Evolutionary conservation across 2,888 invertebrate species (phyloP).

Genomic region (Drosophila rellima): DNA sequence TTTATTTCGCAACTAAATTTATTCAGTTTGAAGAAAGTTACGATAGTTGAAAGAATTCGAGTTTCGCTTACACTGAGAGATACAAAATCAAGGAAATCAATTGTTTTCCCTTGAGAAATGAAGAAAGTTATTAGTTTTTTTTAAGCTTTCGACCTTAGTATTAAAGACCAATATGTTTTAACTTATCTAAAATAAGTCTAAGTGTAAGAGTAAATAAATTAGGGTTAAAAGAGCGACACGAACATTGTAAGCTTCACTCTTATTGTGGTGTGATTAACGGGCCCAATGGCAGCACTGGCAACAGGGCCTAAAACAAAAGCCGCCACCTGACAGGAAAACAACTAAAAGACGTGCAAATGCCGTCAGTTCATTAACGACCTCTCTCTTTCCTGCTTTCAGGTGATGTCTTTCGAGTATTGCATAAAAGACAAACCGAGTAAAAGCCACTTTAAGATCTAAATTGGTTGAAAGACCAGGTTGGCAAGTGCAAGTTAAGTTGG

Average conservation of each 20-base stretch:
- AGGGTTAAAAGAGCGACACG: constrained; percentile 20
- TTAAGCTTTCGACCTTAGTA: not conserved
- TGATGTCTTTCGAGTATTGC: constrained; percentile 46
- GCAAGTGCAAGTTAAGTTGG: constrained; percentile 30
- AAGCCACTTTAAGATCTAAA: constrained; percentile 23
- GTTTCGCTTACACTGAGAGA: no score
- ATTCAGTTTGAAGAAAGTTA: not conserved
- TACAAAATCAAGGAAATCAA: no score
- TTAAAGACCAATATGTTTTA: not conserved
- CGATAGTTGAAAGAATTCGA: not conserved
- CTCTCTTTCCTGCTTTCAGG: constrained; percentile 27
- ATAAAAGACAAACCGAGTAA: constrained; percentile 47
- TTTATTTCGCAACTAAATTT: no score
- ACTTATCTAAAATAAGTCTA: no score
- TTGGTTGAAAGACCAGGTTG: constrained; percentile 5
- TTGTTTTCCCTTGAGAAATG: no score
- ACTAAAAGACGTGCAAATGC: constrained; percentile 52
- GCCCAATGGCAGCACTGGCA: constrained; percentile 14
- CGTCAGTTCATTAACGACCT: constrained; percentile 30
- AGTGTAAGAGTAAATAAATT: not conserved
- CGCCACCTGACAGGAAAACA: constrained; percentile 34
- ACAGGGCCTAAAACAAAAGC: constrained; percentile 26
- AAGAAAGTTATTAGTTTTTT: no score
- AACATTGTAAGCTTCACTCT: constrained; percentile 60
- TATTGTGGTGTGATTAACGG: constrained; percentile 49